Conservation (phyloP, 2,888 invertebrate species). For the Eupelmus urozonus region DNA sequence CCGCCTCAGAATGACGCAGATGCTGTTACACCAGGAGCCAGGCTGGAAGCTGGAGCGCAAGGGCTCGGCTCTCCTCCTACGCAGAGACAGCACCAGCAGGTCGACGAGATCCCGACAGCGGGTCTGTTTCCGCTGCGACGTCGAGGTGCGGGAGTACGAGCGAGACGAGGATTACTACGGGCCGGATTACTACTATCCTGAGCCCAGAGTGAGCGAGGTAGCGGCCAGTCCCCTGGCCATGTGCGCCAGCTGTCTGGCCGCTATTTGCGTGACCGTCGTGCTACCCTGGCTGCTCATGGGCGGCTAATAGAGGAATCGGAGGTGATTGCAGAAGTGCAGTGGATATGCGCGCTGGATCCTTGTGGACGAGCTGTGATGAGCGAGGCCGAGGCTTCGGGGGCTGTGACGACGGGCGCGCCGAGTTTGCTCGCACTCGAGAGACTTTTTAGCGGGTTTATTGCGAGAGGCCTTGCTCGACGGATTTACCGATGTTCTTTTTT, state of each 20-base stretch:
- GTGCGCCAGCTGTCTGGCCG: constrained; percentile 79
- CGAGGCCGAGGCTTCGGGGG: too few species aligned
- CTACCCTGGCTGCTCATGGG: constrained; percentile 79
- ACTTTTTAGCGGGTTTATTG: too few species aligned
- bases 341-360: too few species aligned
- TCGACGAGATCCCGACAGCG: constrained; percentile 71
- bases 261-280: constrained; percentile 78
- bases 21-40: constrained; percentile 74
- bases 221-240: constrained; percentile 76
- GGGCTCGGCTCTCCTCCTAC: constrained; percentile 71
- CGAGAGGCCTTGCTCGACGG: too few species aligned
- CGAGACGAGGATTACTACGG: constrained; percentile 63
- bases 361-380: too few species aligned
- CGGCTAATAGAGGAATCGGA: constrained; percentile 63
- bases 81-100: constrained; percentile 67
- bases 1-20: constrained; percentile 66
- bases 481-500: too few species aligned
- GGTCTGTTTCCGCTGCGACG: constrained; percentile 80
- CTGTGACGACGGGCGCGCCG: background rate
- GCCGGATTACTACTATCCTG: background rate
- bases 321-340: too few species aligned
- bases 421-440: background rate
- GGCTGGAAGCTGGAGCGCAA: constrained; percentile 75
- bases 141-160: constrained; percentile 79
- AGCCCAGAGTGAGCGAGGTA: constrained; percentile 57